These are phyloP conservation scores for Xenus cinereus DNA, from an alignment of 2,113 vertebrate genomes.

Conservation along the genomic window DNA sequence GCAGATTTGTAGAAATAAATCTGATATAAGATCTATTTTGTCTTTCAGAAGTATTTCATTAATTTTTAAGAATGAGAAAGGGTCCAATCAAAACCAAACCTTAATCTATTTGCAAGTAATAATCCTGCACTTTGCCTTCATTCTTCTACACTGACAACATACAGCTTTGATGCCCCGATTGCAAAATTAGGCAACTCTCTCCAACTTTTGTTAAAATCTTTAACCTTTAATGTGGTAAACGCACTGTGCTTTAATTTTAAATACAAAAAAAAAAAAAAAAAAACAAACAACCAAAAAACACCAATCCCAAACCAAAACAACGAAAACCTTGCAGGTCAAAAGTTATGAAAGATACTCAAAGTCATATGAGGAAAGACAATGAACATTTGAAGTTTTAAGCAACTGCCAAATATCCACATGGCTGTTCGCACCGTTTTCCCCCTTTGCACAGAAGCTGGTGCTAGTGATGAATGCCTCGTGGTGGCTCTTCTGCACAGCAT, in stretches of 20 bases:
- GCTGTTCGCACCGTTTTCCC: no score
- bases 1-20: not conserved
- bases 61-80: not conserved
- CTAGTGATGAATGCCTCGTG: rapidly evolving
- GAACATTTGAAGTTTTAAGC: rapidly evolving
- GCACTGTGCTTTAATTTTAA: not conserved
- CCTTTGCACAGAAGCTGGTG: not conserved
- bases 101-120: not conserved
- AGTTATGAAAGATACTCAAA: not conserved
- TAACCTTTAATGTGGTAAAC: not conserved
- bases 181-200: not conserved
- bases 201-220: not conserved
- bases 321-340: not conserved
- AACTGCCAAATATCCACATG: not conserved
- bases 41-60: not conserved
- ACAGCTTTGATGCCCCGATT: not conserved
- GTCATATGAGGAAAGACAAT: not conserved
- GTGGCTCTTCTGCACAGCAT: not conserved
- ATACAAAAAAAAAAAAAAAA: not conserved
- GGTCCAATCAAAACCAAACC: not conserved
- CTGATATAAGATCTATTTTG: not conserved
- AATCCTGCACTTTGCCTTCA: not conserved
- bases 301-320: not conserved
- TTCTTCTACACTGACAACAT: not conserved
- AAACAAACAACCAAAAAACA: not conserved